Percentiles rank a stretch among this genome's conserved stretches.
Evolutionary conservation across 2,797 vertebrate species (phyloP).

Genomic region (Myotis myotis): DNA sequence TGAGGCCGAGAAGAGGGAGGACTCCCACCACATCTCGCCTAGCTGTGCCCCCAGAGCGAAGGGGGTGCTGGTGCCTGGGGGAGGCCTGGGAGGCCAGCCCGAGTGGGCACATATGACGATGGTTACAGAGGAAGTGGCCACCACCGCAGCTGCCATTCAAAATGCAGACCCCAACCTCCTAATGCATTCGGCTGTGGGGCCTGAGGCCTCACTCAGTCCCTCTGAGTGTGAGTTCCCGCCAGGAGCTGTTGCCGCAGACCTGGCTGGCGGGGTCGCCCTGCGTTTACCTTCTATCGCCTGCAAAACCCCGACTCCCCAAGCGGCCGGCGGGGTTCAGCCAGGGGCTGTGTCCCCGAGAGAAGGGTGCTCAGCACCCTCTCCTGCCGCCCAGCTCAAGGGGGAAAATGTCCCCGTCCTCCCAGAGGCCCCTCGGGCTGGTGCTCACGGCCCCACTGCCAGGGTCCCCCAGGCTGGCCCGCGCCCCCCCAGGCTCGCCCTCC

Average conservation of each 20-base stretch:
- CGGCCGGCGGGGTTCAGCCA: neutral
- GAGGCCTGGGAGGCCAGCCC: neutral
- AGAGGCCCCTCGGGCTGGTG: neutral
- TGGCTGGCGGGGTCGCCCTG: accelerated
- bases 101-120: no score
- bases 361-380: accelerated
- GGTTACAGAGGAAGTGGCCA: neutral
- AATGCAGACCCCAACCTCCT: neutral
- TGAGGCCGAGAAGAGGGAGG: neutral
- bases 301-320: neutral
- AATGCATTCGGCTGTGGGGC: neutral
- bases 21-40: neutral
- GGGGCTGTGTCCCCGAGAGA: neutral
- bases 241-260: accelerated
- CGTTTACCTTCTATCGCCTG: neutral
- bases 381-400: neutral
- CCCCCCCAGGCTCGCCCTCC: neutral
- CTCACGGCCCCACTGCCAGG: neutral
- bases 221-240: neutral
- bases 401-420: accelerated
- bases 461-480: neutral
- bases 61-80: neutral
- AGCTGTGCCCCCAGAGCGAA: neutral
- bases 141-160: neutral
- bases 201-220: neutral